Percentiles rank a stretch among this genome's conserved stretches.
phyloP scores from a whole-genome alignment of 2,888 invertebrate genomes.

The Andrena minutula region DNA sequence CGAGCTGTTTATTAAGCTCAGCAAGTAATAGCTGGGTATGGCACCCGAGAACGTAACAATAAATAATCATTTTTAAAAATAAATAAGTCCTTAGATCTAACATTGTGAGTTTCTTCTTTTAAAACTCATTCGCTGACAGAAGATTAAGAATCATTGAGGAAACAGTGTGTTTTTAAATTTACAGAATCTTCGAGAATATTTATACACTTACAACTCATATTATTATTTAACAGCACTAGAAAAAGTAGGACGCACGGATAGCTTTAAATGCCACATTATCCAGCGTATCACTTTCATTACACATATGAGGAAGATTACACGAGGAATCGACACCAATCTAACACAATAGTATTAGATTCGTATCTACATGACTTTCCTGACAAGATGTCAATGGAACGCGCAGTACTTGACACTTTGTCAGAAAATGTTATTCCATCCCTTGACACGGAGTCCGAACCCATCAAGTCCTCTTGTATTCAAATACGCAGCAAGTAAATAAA shows the following conservation, averaged over 20 bases:
- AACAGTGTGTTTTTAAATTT: background rate
- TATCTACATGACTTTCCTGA: constrained; percentile 36
- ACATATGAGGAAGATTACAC: background rate
- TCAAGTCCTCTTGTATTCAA: background rate
- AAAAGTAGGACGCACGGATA: background rate
- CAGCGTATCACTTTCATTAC: background rate
- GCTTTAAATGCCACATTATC: background rate
- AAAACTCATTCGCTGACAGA: background rate
- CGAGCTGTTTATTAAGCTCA: constrained; percentile 26
- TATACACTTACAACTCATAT: constrained; percentile 4
- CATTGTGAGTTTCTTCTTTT: background rate
- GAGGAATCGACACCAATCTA: constrained; percentile 2
- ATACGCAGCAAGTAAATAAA: background rate
- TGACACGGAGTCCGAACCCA: background rate
- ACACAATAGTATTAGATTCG: constrained; percentile 15
- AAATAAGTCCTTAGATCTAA: constrained; percentile 51
- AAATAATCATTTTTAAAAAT: constrained; percentile 67
- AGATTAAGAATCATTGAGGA: background rate
- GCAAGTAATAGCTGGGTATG: constrained; percentile 78
- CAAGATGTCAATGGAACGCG: constrained; percentile 57
- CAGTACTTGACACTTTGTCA: constrained; percentile 60
- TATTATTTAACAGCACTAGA: background rate
- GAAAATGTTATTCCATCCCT: constrained; percentile 36
- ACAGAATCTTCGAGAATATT: background rate
- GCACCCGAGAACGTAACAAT: constrained; percentile 78